These are phyloP conservation scores for Sylvietta virens DNA, from an alignment of 2,113 vertebrate genomes.

Conservation along the genomic window DNA sequence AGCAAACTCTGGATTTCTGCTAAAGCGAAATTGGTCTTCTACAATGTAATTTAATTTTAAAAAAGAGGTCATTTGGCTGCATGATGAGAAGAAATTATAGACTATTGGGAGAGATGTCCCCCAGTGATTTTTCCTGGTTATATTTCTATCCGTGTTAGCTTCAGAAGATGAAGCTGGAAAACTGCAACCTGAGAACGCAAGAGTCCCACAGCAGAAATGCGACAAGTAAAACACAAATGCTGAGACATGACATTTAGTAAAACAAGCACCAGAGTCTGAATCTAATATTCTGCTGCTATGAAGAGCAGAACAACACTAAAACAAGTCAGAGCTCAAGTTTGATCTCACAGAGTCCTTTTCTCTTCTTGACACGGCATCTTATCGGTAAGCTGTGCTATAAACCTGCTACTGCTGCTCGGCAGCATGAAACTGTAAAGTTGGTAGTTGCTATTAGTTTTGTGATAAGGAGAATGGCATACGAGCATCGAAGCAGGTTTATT, in stretches of 20 bases:
- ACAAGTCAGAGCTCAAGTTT: not conserved
- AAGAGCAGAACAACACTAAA: not conserved
- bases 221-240: not conserved
- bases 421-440: not conserved
- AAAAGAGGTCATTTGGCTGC: not conserved
- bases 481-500: not conserved
- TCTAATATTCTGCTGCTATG: not conserved
- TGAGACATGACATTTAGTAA: not conserved
- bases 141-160: not conserved
- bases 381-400: not conserved
- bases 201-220: not conserved
- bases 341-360: not conserved
- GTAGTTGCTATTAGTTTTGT: not conserved
- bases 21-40: not conserved
- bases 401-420: not conserved
- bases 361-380: not conserved
- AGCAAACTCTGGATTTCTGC: not conserved
- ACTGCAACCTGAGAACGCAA: conserved; percentile 1
- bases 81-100: not conserved
- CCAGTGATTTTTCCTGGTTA: not conserved
- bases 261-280: not conserved
- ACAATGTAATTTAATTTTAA: not conserved
- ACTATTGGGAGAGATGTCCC: not conserved
- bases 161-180: not conserved
- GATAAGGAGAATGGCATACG: not conserved